Evolutionary conservation across 2,113 vertebrate species (phyloP).

Genomic region (Danionella cerebrum): DNA sequence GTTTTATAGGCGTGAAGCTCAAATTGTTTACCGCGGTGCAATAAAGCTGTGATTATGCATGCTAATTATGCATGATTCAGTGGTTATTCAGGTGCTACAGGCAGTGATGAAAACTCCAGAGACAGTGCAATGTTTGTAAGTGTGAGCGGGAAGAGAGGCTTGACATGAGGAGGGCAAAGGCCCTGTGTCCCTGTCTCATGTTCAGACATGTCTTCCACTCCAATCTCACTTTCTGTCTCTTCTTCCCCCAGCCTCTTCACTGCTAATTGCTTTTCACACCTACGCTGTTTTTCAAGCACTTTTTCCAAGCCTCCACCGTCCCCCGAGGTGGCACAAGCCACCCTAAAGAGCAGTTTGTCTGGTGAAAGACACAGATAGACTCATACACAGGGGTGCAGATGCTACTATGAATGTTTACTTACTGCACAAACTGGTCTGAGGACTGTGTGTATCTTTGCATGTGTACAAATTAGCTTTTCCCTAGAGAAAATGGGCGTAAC

Average conservation of each 20-base stretch:
- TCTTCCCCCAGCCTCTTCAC: conserved; percentile 21
- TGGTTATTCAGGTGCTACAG: conserved; percentile 1
- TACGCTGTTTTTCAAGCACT: conserved; percentile 48
- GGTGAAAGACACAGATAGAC: neutral
- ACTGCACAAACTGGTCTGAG: neutral
- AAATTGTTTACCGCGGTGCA: neutral
- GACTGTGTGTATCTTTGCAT: neutral
- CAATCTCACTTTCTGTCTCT: neutral
- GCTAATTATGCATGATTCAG: conserved; percentile 7
- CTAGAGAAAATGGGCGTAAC: neutral
- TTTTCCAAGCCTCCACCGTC: conserved; percentile 35
- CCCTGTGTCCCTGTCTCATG: conserved; percentile 10
- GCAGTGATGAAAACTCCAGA: neutral
- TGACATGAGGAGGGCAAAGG: conserved; percentile 4
- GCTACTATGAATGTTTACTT: neutral
- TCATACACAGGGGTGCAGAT: neutral
- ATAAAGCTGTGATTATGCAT: conserved; percentile 1
- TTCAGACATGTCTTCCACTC: conserved; percentile 3
- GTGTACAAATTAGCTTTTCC: neutral
- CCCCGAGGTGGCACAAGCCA: conserved; percentile 26
- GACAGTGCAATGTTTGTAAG: neutral
- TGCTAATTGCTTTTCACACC: conserved; percentile 69
- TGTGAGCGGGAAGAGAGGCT: neutral
- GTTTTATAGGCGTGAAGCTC: neutral
- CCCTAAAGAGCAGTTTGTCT: conserved; percentile 20